Base-by-base conservation (phyloP, 2,888 invertebrate genomes). In the Stictocephala bisonia region DNA sequence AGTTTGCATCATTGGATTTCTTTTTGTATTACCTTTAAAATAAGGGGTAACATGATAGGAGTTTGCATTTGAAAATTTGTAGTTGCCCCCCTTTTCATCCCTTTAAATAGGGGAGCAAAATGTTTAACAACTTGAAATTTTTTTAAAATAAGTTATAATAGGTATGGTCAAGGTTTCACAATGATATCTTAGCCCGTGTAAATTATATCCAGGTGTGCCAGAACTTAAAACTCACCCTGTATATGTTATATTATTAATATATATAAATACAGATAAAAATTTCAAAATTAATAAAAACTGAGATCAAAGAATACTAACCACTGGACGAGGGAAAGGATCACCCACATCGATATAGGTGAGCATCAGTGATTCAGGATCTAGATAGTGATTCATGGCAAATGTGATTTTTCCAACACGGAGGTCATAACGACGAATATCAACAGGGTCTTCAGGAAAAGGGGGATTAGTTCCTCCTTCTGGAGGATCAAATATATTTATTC, bases 391-490 rank as follows among this genome's bases (percentile, higher is more conserved):
- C 15, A n/a, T 53, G 6, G 53, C 53, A 13, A 18, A 53, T 26
- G 26, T 26, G n/a, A 53, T 53, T 53, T 15, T 24, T 3, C 53
- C 53, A n/a, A 53, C 53, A 18, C 26, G 53, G 6, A 53, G 53
- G 9, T 53, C 53, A 13, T 27, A 26, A 15, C 53, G 53, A 7
- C 53, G 53, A 27, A 53, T 53, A n/a, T 53, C 53, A 2, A 53
- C 18, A 4, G 53, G 53, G 20, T 26, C 26, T 13, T 53, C 53
- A 53, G 53, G 27, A 9, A 53, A n/a, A n/a, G 53, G 53, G 15
- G 53, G 53, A 15, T 53, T 3, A 20, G 2, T 7, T 9, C 53
- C 53, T 3, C 3, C 9, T 1, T 15, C 2, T 3, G 53, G 53
- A 9, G 26, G 26, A n/a, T 53, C 53, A 3, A n/a, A 3, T 13